phyloP scores from a whole-genome alignment of 2,113 vertebrate genomes.

The Rafetus swinhoei region DNA sequence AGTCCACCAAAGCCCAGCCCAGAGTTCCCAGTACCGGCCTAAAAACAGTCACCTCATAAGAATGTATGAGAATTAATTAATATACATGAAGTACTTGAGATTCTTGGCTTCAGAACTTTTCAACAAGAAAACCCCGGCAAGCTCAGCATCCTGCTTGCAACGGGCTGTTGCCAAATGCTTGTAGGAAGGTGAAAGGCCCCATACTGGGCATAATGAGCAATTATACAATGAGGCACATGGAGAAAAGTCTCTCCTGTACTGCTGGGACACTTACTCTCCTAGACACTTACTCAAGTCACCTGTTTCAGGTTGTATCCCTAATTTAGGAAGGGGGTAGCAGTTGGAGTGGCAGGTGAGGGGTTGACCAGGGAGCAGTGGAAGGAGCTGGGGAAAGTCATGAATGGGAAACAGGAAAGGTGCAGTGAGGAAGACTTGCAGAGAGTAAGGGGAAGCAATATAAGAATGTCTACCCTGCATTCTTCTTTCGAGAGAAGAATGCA shows the following conservation, averaged over 20 bases:
- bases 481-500: no score
- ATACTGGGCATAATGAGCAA: neutral
- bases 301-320: neutral
- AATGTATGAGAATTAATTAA: neutral
- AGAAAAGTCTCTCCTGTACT: no score
- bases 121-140: constrained; percentile 19
- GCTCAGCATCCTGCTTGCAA: neutral
- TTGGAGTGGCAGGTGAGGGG: neutral
- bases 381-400: neutral
- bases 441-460: neutral
- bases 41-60: accelerated
- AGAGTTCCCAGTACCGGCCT: neutral
- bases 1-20: no score
- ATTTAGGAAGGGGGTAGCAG: neutral
- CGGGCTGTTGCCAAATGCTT: neutral
- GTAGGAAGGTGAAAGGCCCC: neutral
- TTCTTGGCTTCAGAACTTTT: neutral
- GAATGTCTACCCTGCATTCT: no score
- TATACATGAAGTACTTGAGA: neutral
- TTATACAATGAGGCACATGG: neutral
- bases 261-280: no score
- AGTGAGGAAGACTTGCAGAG: neutral
- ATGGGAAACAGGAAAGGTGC: accelerated
- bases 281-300: no score
- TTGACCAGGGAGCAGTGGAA: neutral